A percentile compares a stretch with the other conserved stretches of the same genome.
These are phyloP conservation scores for Leucania comma DNA, from an alignment of 2,888 invertebrate genomes.

Conservation along the genomic window DNA sequence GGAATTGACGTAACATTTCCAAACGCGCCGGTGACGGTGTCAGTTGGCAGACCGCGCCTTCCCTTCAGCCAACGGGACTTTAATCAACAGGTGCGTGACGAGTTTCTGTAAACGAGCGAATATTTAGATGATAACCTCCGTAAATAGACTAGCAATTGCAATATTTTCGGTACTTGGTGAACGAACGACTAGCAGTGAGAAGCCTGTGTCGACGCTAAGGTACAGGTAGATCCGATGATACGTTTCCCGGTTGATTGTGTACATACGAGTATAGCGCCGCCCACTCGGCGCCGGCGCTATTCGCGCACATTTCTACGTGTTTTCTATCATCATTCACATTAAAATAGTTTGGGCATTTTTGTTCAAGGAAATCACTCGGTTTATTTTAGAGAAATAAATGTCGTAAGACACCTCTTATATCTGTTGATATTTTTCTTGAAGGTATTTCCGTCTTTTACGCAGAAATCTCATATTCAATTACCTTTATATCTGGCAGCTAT, in stretches of 20 bases:
- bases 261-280: conserved; percentile 22
- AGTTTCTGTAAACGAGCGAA: conserved; percentile 20
- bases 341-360: conserved; percentile 58
- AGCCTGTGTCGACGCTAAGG: neutral
- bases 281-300: conserved; percentile 59
- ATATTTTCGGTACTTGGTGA: conserved; percentile 1
- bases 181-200: neutral
- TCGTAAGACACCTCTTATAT: conserved; percentile 16
- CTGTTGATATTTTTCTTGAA: neutral
- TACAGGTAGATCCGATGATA: neutral
- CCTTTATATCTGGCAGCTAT: neutral
- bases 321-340: conserved; percentile 54
- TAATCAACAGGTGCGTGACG: conserved; percentile 29
- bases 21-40: conserved; percentile 22
- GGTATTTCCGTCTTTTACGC: neutral
- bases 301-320: conserved; percentile 50
- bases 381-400: conserved; percentile 36
- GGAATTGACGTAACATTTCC: neutral
- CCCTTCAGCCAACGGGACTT: conserved; percentile 21
- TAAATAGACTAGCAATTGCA: conserved; percentile 13
- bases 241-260: conserved; percentile 29
- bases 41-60: conserved; percentile 27
- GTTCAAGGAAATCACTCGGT: conserved; percentile 53
- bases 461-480: neutral
- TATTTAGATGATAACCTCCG: neutral